Evolutionary conservation across 2,888 invertebrate genomes (phyloP), one percentile per base, ranked within the genome.

Genomic region (Aporophyla nigra): DNA sequence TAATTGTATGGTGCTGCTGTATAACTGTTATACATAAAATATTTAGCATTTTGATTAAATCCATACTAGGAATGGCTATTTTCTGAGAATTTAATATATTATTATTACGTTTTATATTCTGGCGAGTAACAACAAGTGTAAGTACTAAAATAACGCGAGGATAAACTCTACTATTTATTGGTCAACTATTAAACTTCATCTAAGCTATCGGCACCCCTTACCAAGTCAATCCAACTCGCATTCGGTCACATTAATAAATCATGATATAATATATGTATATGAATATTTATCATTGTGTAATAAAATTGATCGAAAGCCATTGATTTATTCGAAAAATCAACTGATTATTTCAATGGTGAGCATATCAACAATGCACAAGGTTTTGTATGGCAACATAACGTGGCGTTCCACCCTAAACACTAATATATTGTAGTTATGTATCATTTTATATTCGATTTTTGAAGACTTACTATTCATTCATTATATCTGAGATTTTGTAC

Each of bases 401-500:
- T 84, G 74, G 83, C 76, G 76, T 84, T 82, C 80, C 83, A 83
- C 77, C 81, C 80, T 86, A 84, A 80, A 84, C 65, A 84, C 84
- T 89, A 90, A 84, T 85, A 87, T 86, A 87, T 89, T 88, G 79
- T 80, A 83, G 75, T 84, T 74, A 86, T 78, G 78, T 74, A 72
- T 84, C 74, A 83, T 69, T 81, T 89, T 89, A 90, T 92, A 91
- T 91, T 89, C 77, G 86, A 92, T 91, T 92, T 79, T 88, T 92
- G 93, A 94, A 94, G 93, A 93, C 92, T 91, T 91, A 92, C 87
- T 89, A 89, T 89, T 91, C 90, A 89, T 90, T 92, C 90, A 89
- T 90, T 92, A 91, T 91, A 93, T 93, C 88, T 92, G 92, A 93
- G 91, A 92, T 90, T 93, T 94, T 93, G 91, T 94, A 94, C 94